Percentiles rank a stretch among this genome's conserved stretches.
Conservation (phyloP, 2,113 vertebrate genomes). For the Coturnix japonica region DNA sequence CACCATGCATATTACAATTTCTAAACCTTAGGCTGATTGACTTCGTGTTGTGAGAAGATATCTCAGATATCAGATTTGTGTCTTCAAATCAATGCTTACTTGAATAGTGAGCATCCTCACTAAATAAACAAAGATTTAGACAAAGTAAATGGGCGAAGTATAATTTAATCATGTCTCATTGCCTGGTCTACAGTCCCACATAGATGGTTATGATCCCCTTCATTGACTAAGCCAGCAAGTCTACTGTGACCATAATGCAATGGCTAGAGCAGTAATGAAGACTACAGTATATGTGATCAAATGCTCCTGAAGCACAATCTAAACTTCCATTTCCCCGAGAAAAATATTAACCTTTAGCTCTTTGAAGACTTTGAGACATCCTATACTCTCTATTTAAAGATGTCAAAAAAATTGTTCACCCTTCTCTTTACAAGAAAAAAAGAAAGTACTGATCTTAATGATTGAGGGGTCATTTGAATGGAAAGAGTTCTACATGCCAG, state of each 20-base stretch:
- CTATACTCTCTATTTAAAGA: not conserved
- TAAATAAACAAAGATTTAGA: not conserved
- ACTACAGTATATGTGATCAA: not conserved
- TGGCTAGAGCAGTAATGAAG: not conserved
- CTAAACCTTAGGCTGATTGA: not conserved
- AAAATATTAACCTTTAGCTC: not conserved
- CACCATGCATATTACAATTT: not conserved
- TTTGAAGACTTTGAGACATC: not conserved
- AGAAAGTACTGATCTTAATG: not conserved
- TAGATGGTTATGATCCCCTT: not conserved
- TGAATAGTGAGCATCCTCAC: not conserved
- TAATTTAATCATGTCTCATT: not conserved
- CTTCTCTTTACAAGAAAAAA: not conserved
- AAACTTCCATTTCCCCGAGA: not conserved
- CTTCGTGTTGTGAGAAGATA: not conserved
- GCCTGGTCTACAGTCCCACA: rapidly evolving
- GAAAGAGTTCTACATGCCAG: not conserved
- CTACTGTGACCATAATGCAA: not conserved
- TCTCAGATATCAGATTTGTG: not conserved
- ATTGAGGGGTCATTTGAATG: not conserved
- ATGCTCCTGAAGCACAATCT: not conserved
- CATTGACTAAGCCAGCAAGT: not conserved
- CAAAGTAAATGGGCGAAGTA: not conserved
- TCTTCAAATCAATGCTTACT: not conserved
- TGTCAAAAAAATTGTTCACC: not conserved